These are phyloP conservation scores for Brachionus asplanchnoidis DNA, from an alignment of 1,140 invertebrate genomes.

Conservation along the genomic window DNA sequence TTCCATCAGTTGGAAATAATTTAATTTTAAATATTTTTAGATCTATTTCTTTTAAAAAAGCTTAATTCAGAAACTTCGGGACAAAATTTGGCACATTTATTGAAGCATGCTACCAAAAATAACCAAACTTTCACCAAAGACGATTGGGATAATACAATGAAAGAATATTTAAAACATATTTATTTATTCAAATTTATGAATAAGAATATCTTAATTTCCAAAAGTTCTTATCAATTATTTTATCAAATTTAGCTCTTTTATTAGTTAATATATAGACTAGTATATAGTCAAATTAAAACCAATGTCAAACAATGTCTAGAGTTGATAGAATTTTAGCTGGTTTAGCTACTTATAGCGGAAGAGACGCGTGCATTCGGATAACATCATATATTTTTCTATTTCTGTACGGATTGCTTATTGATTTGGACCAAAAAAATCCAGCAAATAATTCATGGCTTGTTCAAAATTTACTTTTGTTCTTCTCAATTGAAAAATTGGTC, in stretches of 20 bases:
- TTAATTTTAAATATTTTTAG: too few relatives aligned
- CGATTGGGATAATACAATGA: too few relatives aligned
- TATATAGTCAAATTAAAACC: neutral
- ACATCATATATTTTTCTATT: neutral
- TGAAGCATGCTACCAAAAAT: too few relatives aligned
- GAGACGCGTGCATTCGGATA: conserved; percentile 18
- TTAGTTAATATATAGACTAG: neutral
- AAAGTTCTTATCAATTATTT: neutral
- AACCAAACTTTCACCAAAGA: too few relatives aligned
- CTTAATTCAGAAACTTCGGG: too few relatives aligned
- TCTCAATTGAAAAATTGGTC: neutral
- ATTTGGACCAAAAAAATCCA: neutral
- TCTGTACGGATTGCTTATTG: neutral
- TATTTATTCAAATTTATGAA: neutral
- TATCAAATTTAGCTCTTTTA: neutral
- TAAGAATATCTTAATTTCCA: neutral
- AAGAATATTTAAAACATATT: neutral
- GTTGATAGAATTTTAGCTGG: neutral
- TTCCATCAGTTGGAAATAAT: too few relatives aligned
- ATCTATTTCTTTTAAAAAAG: too few relatives aligned
- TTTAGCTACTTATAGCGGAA: conserved; percentile 9
- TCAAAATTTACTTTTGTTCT: neutral
- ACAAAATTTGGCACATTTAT: too few relatives aligned
- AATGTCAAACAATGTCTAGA: neutral
- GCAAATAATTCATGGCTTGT: neutral